Conservation (phyloP, 92 coral and sea anemone genomes). For the Meandrina meandrites region DNA sequence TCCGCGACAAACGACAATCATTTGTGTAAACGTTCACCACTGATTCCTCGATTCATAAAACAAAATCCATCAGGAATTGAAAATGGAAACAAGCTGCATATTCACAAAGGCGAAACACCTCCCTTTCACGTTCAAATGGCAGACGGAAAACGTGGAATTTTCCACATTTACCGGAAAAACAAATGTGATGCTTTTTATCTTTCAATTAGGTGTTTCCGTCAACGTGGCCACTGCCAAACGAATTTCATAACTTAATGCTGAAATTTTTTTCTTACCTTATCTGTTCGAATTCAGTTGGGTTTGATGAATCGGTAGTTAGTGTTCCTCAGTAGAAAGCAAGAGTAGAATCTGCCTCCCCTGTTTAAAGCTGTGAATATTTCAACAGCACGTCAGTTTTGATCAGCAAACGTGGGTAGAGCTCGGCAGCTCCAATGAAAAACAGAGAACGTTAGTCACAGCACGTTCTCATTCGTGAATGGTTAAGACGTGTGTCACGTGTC, state of each 20-base stretch:
- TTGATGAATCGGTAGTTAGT: background rate
- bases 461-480: background rate
- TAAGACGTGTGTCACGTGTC: background rate
- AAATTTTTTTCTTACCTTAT: background rate
- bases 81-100: background rate
- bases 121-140: background rate
- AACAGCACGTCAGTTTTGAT: background rate
- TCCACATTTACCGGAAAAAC: background rate
- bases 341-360: background rate
- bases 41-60: background rate
- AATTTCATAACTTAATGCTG: background rate
- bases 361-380: background rate
- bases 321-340: background rate
- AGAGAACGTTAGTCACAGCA: background rate
- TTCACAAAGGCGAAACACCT: background rate
- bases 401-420: background rate
- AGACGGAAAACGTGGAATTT: background rate
- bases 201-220: background rate
- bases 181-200: background rate
- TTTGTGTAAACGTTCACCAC: background rate
- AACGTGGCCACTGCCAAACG: background rate
- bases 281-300: too few relatives aligned
- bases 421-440: background rate
- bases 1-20: background rate
- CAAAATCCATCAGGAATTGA: background rate